Percentiles rank a stretch among this genome's conserved stretches.
Evolutionary conservation across 2,113 vertebrate species (phyloP).

Genomic region (Macquaria ambigua): DNA sequence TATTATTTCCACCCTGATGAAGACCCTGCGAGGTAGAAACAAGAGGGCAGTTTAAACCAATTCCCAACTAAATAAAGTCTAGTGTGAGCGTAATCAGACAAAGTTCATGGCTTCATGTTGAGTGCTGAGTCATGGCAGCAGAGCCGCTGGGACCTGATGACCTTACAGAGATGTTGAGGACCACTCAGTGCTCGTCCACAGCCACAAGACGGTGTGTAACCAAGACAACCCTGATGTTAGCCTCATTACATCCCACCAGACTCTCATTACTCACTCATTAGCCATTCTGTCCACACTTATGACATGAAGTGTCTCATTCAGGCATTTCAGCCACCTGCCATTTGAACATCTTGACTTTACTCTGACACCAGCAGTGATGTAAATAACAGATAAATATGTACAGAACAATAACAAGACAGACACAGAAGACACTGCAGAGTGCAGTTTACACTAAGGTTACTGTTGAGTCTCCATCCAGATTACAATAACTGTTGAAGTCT

Average conservation of each 20-base stretch:
- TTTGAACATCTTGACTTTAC: neutral
- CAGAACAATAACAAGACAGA: neutral
- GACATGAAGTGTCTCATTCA: neutral
- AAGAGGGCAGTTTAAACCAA: too few species aligned
- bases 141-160: neutral
- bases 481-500: neutral
- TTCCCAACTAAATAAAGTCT: too few species aligned
- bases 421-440: neutral
- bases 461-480: neutral
- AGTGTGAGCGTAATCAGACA: too few species aligned
- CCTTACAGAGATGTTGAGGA: neutral
- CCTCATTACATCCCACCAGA: constrained; percentile 23
- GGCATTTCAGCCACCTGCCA: neutral
- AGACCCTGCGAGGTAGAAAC: too few species aligned
- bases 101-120: neutral
- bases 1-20: too few species aligned
- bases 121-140: constrained; percentile 24
- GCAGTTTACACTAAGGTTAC: neutral
- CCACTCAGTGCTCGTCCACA: constrained; percentile 30
- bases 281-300: constrained; percentile 5
- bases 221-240: constrained; percentile 43
- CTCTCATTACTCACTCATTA: neutral
- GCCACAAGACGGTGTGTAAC: constrained; percentile 15
- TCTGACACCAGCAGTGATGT: neutral
- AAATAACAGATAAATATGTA: neutral